phyloP scores from a whole-genome alignment of 1,140 invertebrate species.

The Pentalonia nigronervosa region DNA sequence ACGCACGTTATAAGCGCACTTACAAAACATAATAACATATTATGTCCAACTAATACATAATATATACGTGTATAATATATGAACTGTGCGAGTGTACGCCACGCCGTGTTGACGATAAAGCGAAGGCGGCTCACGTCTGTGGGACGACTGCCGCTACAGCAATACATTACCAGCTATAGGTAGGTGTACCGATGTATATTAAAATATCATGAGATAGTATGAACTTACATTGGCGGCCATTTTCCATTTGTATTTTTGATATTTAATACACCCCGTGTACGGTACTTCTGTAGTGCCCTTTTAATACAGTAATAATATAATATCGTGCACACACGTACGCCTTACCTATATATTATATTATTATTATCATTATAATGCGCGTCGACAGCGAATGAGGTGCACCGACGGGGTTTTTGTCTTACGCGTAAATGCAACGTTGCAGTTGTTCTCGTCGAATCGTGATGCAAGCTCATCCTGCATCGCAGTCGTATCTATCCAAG shows the following conservation, averaged over 20 bases:
- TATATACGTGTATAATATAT: neutral
- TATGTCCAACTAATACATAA: neutral
- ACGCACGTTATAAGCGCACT: neutral
- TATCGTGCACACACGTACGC: neutral
- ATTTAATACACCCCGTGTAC: neutral
- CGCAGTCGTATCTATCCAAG: neutral
- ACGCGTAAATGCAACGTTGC: neutral
- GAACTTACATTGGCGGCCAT: neutral
- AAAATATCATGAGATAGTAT: neutral
- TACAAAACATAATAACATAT: slow-evolving; percentile 24
- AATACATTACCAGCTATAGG: neutral
- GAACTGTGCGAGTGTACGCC: neutral
- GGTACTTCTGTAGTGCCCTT: neutral
- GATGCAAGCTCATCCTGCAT: neutral
- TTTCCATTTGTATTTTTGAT: neutral
- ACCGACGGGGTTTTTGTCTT: neutral
- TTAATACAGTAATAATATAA: neutral
- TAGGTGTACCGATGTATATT: neutral
- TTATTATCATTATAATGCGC: neutral
- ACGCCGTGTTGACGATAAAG: neutral
- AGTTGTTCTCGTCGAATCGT: neutral
- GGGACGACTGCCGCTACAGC: too few relatives aligned
- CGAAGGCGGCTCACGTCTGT: neutral
- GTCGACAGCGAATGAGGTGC: neutral
- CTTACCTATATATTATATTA: neutral